Conservation (phyloP, 30 jellyfish, hydroid and myxozoan genomes). For the Aurelia aurita complex sp. Pacific region DNA sequence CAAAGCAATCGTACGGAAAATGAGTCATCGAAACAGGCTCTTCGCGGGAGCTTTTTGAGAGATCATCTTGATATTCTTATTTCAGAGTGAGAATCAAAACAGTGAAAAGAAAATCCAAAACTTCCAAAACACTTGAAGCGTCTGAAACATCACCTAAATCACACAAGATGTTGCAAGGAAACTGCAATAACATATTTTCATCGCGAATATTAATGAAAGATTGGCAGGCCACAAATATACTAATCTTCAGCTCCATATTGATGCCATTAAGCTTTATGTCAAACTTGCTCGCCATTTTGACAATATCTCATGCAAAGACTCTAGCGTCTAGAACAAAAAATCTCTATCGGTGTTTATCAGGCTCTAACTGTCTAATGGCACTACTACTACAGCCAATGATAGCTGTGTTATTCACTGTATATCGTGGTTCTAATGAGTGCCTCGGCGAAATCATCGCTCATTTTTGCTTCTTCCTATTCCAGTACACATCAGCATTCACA, state of each 20-base stretch:
- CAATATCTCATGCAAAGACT: neutral
- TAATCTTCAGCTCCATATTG: conserved; percentile 6
- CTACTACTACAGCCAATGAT: conserved; percentile 37
- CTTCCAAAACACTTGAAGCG: too few relatives aligned
- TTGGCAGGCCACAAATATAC: conserved; percentile 9
- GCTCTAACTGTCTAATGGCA: conserved; percentile 32
- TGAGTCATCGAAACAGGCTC: too few relatives aligned
- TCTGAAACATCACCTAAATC: neutral
- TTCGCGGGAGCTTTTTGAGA: too few relatives aligned
- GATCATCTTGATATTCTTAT: too few relatives aligned
- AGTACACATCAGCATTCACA: conserved; percentile 4
- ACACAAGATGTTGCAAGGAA: neutral
- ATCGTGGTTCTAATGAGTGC: neutral
- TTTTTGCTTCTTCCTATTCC: conserved; percentile 13
- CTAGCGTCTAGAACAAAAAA: conserved; percentile 6
- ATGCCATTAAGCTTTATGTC: conserved; percentile 21
- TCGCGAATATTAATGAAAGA: conserved; percentile 12
- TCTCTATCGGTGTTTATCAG: conserved; percentile 3
- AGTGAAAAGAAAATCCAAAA: too few relatives aligned
- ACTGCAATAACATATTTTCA: conserved; percentile 27
- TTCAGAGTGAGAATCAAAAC: too few relatives aligned
- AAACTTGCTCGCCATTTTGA: conserved; percentile 11
- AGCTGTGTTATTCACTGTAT: conserved; percentile 12
- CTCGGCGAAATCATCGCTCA: conserved; percentile 32
- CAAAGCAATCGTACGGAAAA: too few relatives aligned